phyloP scores from a whole-genome alignment of 2,113 vertebrate species.

The Psilopogon haemacephalus region DNA sequence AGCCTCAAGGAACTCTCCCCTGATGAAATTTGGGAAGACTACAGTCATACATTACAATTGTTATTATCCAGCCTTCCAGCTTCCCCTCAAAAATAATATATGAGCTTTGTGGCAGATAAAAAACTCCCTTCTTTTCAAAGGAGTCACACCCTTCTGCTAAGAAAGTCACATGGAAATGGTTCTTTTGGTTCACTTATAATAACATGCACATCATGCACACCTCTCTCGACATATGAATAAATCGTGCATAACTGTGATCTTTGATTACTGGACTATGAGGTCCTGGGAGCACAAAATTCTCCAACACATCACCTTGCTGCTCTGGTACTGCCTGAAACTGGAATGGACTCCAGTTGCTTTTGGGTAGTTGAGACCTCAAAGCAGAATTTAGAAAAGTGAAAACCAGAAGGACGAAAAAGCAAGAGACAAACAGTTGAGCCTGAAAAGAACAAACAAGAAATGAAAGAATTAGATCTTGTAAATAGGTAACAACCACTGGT shows the following conservation, averaged over 20 bases:
- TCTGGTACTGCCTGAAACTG: not conserved
- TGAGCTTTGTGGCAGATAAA: not conserved
- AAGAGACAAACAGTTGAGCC: not conserved
- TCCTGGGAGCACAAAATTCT: not conserved
- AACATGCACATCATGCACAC: not conserved
- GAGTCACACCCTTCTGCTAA: not conserved
- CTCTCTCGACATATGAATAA: not conserved
- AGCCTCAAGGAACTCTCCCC: not conserved
- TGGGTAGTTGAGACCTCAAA: not conserved
- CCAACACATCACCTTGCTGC: not conserved
- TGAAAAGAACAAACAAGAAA: not conserved
- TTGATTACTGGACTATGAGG: not conserved
- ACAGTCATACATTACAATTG: not conserved
- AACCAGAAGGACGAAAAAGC: not conserved
- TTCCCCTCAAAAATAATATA: slow-evolving; percentile 6
- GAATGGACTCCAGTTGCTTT: not conserved
- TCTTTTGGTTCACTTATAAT: not conserved
- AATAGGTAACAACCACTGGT: not conserved
- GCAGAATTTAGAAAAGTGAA: not conserved
- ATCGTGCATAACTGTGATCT: not conserved
- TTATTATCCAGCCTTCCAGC: not conserved
- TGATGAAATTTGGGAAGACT: not conserved
- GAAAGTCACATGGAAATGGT: not conserved
- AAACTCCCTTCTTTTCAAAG: not conserved
- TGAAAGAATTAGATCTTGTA: not conserved